phyloP scores from a whole-genome alignment of 2,113 vertebrate genomes.

The Chlorodrepanis virens region DNA sequence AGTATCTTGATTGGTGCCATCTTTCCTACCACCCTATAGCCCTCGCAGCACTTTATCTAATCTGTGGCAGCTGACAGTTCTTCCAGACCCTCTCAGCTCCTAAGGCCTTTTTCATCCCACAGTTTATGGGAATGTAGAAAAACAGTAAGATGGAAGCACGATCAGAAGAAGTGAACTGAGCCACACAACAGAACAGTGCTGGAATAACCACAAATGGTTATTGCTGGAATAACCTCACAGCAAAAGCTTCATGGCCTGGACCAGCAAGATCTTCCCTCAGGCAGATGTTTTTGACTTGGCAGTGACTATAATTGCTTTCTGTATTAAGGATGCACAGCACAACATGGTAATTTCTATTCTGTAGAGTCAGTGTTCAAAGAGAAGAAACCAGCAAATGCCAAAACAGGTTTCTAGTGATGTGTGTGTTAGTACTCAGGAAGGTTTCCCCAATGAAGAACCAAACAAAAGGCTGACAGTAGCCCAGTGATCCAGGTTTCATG shows the following conservation, averaged over 20 bases:
- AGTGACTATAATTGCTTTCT: neutral
- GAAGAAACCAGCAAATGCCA: neutral
- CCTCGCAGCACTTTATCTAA: neutral
- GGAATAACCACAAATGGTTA: neutral
- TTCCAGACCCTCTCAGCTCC: neutral
- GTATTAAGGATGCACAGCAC: neutral
- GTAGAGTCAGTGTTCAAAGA: neutral
- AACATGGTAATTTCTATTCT: neutral
- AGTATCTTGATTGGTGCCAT: neutral
- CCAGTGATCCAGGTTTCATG: neutral
- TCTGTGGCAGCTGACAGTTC: neutral
- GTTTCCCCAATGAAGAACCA: neutral
- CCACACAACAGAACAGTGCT: neutral
- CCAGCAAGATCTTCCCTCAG: neutral
- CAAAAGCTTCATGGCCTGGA: rapidly evolving
- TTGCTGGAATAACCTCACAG: neutral
- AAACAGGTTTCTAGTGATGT: neutral
- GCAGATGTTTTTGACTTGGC: neutral
- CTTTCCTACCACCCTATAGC: neutral
- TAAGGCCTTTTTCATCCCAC: neutral
- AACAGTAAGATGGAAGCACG: rapidly evolving
- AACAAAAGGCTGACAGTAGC: neutral
- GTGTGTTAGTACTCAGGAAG: neutral
- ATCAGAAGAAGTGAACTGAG: neutral
- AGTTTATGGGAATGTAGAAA: neutral